These are phyloP conservation scores for Rhopalosiphum padi DNA, from an alignment of 1,140 invertebrate genomes.

Conservation along the genomic window DNA sequence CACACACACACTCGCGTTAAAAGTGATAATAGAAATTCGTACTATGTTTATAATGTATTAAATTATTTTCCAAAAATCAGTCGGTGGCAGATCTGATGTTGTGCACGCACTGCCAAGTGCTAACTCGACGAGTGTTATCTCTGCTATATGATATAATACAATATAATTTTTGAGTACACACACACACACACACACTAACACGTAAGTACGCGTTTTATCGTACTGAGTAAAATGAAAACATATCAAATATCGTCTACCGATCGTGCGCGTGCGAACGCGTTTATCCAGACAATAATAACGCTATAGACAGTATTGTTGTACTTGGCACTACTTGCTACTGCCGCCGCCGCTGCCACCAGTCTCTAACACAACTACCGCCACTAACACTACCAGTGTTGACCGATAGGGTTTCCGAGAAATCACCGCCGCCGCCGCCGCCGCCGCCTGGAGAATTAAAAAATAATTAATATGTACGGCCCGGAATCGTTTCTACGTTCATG, in stretches of 20 bases:
- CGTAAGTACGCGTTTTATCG: not conserved
- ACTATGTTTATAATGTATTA: not conserved
- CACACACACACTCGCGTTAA: not conserved
- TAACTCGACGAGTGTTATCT: not conserved
- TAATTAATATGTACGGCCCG: not conserved
- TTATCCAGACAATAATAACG: not conserved
- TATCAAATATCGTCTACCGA: not conserved
- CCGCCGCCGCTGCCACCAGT: not conserved
- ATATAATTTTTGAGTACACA: not conserved
- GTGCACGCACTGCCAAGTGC: not conserved
- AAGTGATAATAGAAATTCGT: not conserved
- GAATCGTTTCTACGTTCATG: not conserved
- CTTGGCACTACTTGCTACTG: not conserved
- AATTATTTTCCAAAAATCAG: not conserved
- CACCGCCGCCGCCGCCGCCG: no score
- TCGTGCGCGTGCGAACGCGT: not conserved
- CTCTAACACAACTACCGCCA: not conserved
- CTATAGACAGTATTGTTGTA: not conserved
- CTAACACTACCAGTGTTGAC: slow-evolving; percentile 13
- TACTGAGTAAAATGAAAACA: not conserved
- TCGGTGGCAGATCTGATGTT: not conserved
- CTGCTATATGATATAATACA: not conserved
- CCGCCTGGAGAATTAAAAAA: not conserved
- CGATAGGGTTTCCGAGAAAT: slow-evolving; percentile 4
- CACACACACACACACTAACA: not conserved